phyloP scores from a whole-genome alignment of 2,113 vertebrate genomes.

The Tauraco erythrolophus region DNA sequence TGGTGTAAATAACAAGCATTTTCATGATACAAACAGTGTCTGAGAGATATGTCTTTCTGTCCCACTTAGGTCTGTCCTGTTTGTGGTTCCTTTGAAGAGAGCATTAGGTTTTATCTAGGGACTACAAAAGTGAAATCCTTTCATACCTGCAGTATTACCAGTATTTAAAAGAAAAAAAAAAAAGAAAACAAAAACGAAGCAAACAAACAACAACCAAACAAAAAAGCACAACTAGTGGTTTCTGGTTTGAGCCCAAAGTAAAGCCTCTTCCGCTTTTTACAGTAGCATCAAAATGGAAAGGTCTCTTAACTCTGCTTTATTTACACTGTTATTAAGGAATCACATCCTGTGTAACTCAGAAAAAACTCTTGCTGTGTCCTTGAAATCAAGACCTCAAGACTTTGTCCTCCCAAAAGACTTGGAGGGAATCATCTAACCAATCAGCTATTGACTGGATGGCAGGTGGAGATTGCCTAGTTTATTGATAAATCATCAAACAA shows the following conservation, averaged over 20 bases:
- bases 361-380: background rate
- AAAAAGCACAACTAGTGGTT: background rate
- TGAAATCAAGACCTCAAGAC: background rate
- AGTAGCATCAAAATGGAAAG: background rate
- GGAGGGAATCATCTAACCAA: background rate
- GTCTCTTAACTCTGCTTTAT: background rate
- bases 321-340: background rate
- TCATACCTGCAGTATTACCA: background rate
- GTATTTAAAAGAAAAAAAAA: background rate
- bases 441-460: background rate
- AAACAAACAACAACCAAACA: background rate
- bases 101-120: background rate
- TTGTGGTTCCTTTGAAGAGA: background rate
- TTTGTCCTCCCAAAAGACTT: background rate
- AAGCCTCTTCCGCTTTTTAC: background rate
- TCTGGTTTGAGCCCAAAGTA: background rate
- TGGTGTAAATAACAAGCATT: background rate
- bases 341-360: background rate
- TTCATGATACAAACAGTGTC: background rate
- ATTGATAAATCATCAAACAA: slow-evolving; percentile 17
- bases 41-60: background rate
- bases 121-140: background rate
- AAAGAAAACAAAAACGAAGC: too few relatives aligned
- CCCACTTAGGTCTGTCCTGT: background rate
- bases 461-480: background rate